Conservation (phyloP, 2,113 vertebrate species). For the Clarias batrachus region DNA sequence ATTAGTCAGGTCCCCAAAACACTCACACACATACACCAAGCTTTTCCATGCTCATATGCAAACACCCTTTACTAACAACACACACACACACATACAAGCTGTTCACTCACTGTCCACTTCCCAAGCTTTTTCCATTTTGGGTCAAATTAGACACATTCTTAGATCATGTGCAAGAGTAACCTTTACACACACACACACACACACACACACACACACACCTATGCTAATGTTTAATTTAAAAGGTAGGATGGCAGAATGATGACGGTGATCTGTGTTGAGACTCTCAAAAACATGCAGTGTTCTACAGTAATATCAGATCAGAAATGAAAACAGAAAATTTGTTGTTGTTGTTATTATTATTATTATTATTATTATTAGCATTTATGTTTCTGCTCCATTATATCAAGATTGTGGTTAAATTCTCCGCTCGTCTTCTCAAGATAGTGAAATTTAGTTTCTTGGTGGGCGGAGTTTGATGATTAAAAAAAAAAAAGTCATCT, state of each 20-base stretch:
- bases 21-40: neutral
- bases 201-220: constrained; percentile 52
- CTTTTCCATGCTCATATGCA: neutral
- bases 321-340: neutral
- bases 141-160: constrained; percentile 6
- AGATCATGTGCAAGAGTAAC: constrained; percentile 40
- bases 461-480: neutral
- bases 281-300: neutral
- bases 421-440: neutral
- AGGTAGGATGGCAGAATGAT: neutral
- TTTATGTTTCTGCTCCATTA: neutral
- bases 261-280: constrained; percentile 13
- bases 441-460: neutral
- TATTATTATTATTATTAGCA: constrained; percentile 18
- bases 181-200: constrained; percentile 52
- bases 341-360: constrained; percentile 18
- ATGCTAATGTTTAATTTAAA: constrained; percentile 57
- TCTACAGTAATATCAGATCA: neutral
- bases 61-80: constrained; percentile 26
- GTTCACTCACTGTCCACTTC: neutral
- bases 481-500: neutral
- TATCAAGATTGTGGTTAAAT: neutral
- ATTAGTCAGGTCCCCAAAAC: neutral
- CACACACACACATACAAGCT: neutral
- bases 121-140: constrained; percentile 1